phyloP scores from a whole-genome alignment of 2,113 vertebrate species.

The Perca fluviatilis region DNA sequence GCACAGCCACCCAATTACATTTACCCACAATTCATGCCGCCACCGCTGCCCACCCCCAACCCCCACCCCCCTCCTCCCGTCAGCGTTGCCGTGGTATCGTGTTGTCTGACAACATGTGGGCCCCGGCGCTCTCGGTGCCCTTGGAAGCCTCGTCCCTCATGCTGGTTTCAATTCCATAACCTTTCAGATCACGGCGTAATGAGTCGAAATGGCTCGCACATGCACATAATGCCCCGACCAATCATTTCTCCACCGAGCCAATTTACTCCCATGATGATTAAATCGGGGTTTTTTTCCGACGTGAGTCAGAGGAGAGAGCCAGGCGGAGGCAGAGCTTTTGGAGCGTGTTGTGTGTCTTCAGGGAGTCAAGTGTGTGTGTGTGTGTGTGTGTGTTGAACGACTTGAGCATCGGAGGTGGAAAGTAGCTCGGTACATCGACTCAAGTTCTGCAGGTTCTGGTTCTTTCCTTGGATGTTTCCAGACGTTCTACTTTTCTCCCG shows the following conservation, averaged over 20 bases:
- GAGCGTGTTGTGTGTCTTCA: slow-evolving; percentile 45
- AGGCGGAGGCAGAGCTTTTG: slow-evolving; percentile 25
- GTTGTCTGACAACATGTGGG: slow-evolving; percentile 74
- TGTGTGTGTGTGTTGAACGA: slow-evolving; percentile 9
- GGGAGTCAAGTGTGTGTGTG: slow-evolving; percentile 52
- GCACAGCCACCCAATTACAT: slow-evolving; percentile 73
- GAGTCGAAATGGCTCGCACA: slow-evolving; percentile 83
- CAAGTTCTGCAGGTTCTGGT: no score
- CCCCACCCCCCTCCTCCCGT: neutral
- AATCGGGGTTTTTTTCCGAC: slow-evolving; percentile 71
- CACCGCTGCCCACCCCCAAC: no score
- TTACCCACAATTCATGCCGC: slow-evolving; percentile 43
- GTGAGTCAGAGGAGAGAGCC: slow-evolving; percentile 71
- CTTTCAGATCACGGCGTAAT: slow-evolving; percentile 82
- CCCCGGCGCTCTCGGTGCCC: slow-evolving; percentile 59
- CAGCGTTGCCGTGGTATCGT: slow-evolving; percentile 38
- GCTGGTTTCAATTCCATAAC: slow-evolving; percentile 84
- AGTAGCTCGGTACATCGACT: no score
- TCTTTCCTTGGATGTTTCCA: no score
- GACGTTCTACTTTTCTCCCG: no score
- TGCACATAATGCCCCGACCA: slow-evolving; percentile 78
- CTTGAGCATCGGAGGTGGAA: no score
- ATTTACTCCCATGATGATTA: slow-evolving; percentile 75
- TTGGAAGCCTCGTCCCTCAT: slow-evolving; percentile 66
- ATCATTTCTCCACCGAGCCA: slow-evolving; percentile 75